Base-by-base conservation (phyloP, 2,797 vertebrate species). In the Galagoides demidoff region DNA sequence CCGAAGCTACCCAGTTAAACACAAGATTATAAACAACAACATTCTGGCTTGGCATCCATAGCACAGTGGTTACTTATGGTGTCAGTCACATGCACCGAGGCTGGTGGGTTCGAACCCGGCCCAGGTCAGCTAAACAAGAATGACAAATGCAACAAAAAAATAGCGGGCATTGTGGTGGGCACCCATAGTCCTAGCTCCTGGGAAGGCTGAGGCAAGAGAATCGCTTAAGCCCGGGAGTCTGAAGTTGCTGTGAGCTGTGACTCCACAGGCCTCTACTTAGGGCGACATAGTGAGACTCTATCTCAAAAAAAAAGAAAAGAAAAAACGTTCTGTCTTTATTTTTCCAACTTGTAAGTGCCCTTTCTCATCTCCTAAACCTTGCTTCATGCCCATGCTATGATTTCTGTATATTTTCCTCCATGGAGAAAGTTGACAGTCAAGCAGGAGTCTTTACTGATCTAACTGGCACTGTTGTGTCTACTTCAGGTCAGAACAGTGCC, bases 1-100 rank as follows among this genome's bases (percentile, higher is more conserved):
- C 74, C 39, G 57, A 90, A 92, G 43, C 66, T 73, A 43, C 43
- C 23, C 19, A 70, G 43, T 94, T 76, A 77, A 94, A 90, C 16
- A 81, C 20, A 63, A 92, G 49, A 94, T 71, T 45, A 66, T 79
- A 92, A 93, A 52, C 49, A 52, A 52, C 49, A 52, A 52, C 49
- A 4, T 16, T 52, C 49, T 52, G 49, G 14, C 49, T 52, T 52
- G 49, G 49, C 49, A 52, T 14, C 49, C 49, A 4, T 52, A 52
- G 49, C 49, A 52, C 49, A 52, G 49, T 52, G 49, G 49, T 52
- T 52, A 43, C 39, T 43, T 43, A 52, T 16, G 49, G 49, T 14
- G 4, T 52, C 49, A 52, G 49, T 14, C 49, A 52, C 14, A 52
- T 52, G 49, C 14, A 16, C 49, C 14, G 49, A 52, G 49, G 49